phyloP scores from a whole-genome alignment of 2,797 vertebrate genomes.

The Selene dorsalis region DNA sequence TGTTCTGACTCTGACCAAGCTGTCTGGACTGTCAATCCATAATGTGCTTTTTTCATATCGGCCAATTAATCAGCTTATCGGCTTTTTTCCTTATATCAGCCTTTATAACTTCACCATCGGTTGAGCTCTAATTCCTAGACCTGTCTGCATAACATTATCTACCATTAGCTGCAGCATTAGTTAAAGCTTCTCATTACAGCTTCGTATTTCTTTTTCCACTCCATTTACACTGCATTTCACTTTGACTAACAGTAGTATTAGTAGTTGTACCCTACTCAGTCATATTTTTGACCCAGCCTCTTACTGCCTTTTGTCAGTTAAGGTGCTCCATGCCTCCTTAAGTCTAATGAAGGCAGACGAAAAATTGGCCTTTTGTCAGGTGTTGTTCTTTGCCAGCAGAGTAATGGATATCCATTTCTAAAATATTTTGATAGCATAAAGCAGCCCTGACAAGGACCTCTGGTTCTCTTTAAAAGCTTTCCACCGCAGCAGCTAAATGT shows the following conservation, averaged over 20 bases:
- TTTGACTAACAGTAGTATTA: not conserved
- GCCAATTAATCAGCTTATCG: too few species aligned
- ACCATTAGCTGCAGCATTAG: not conserved
- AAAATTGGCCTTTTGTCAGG: slow-evolving; percentile 52
- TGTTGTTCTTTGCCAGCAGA: slow-evolving; percentile 66
- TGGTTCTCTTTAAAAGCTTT: slow-evolving; percentile 77
- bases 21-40: too few species aligned
- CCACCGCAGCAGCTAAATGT: slow-evolving; percentile 60
- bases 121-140: not conserved
- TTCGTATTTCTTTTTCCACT: not conserved
- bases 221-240: not conserved
- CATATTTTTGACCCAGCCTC: not conserved
- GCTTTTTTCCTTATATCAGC: too few species aligned
- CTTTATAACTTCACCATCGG: too few species aligned
- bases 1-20: too few species aligned
- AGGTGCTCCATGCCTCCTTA: not conserved
- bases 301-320: slow-evolving; percentile 11
- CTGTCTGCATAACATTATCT: not conserved
- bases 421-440: slow-evolving; percentile 80
- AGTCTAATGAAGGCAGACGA: slow-evolving; percentile 37
- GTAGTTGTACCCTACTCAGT: not conserved
- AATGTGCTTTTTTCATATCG: too few species aligned
- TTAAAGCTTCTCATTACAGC: not conserved
- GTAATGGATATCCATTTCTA: slow-evolving; percentile 73
- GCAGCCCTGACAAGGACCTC: slow-evolving; percentile 64